Evolutionary conservation across 2,797 vertebrate species (phyloP), one percentile per base, ranked within the genome.

Genomic region (Chaunax sp.): DNA sequence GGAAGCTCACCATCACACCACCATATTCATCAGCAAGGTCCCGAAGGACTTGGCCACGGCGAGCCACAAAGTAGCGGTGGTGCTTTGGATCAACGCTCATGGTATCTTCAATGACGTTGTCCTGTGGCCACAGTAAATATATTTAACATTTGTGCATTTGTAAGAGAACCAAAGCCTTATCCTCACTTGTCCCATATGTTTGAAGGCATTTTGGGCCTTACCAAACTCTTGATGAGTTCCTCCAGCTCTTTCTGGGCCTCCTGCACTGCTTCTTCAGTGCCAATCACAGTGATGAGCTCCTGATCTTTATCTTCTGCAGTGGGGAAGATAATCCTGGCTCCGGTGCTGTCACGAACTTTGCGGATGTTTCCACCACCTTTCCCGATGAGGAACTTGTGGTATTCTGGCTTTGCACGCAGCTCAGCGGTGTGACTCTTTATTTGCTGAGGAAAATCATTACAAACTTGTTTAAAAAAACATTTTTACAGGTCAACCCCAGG

Each of bases 371-470:
- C 96, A 0, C 98, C 98, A 4, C 98, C 98, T 81, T 98, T 98
- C 22, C 98, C 98, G 0, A 99, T 99, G 41, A 99, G 95, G 92
- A 99, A 99, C 81, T 98, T 99, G 93, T 99, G 98, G 86, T 99
- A 99, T 64, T 99, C 98, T 0, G 98, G 97, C 85, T 99, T 99
- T 45, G 98, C 98, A 6, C 94, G 95, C 69, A 99, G 93, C 89
- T 99, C 98, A 0, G 94, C 96, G 0, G 97, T 98, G 79, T 96
- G 96, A 78, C 96, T 99, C 91, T 98, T 99, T 1, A 92, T 99
- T 99, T 99, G 98, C 98, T 99, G 77, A 20, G 50, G 25, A 50
- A 46, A 20, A 47, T 23, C 12, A 43, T 15, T 16, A 35, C 2
- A 43, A 15, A 30, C 10, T 67, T 11, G 8, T 14, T 33, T n/a